Percentiles rank a stretch among this genome's conserved stretches.
phyloP scores from a whole-genome alignment of 92 coral and sea anemone species.

The Actinernus sp. region DNA sequence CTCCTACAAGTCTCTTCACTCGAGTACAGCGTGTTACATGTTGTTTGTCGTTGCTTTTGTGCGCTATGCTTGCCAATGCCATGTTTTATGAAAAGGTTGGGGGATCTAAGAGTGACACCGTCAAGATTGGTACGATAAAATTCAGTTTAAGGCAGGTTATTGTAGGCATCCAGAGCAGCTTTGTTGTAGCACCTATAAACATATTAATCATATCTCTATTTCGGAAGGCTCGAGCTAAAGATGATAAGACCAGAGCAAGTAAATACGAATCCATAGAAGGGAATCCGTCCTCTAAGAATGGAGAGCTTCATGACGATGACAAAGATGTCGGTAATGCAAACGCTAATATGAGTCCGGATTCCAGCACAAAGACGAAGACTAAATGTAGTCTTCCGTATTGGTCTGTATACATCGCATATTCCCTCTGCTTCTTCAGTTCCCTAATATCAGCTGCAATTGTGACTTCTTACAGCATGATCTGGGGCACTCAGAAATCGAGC shows the following conservation, averaged over 20 bases:
- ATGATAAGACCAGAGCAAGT: background rate
- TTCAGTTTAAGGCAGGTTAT: constrained; percentile 72
- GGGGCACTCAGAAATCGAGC: constrained; percentile 86
- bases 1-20: constrained; percentile 76
- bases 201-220: constrained; percentile 69
- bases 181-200: constrained; percentile 82
- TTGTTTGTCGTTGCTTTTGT: constrained; percentile 75
- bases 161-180: constrained; percentile 72
- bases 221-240: constrained; percentile 79
- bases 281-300: background rate
- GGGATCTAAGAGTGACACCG: constrained; percentile 14
- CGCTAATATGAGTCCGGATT: background rate
- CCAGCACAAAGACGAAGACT: background rate
- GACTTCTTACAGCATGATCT: constrained; percentile 73
- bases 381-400: constrained; percentile 64
- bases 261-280: background rate
- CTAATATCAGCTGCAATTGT: constrained; percentile 62
- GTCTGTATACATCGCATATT: constrained; percentile 62
- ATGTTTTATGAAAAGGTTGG: constrained; percentile 79
- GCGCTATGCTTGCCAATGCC: constrained; percentile 92
- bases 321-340: background rate
- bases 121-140: constrained; percentile 78
- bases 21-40: constrained; percentile 78
- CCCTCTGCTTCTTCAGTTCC: constrained; percentile 51
- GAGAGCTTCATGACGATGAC: background rate